Conservation (phyloP, 1,140 invertebrate species). For the Caenorhabditis tropicalis region DNA sequence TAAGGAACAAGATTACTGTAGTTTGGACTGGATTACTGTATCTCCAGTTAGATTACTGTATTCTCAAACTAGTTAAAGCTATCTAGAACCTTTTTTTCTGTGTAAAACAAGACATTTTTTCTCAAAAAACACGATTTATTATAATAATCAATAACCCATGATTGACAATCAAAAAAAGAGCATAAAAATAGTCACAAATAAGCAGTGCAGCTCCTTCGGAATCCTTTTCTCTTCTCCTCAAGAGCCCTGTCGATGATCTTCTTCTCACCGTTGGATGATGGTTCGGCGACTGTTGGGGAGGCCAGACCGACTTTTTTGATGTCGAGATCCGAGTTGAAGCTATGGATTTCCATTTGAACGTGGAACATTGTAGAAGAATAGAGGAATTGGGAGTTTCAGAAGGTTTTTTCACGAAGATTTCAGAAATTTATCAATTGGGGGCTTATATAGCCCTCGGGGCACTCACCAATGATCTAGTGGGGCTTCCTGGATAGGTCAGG, state of each 20-base stretch:
- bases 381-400: background rate
- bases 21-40: no score
- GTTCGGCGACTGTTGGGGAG: background rate
- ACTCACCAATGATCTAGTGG: background rate
- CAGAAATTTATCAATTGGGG: no score
- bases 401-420: background rate
- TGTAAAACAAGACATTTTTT: no score
- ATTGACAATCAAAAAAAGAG: background rate
- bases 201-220: background rate
- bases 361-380: background rate
- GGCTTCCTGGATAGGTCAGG: background rate
- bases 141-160: no score
- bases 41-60: no score
- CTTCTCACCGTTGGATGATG: background rate
- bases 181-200: background rate
- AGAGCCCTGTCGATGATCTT: background rate
- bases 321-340: constrained; percentile 31
- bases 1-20: no score
- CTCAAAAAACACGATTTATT: no score
- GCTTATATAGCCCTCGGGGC: background rate
- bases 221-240: constrained; percentile 20
- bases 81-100: no score
- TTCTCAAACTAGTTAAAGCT: no score
- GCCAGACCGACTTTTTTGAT: background rate
- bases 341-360: constrained; percentile 19